These are phyloP conservation scores for Albula goreensis DNA, from an alignment of 2,113 vertebrate species.

Conservation along the genomic window DNA sequence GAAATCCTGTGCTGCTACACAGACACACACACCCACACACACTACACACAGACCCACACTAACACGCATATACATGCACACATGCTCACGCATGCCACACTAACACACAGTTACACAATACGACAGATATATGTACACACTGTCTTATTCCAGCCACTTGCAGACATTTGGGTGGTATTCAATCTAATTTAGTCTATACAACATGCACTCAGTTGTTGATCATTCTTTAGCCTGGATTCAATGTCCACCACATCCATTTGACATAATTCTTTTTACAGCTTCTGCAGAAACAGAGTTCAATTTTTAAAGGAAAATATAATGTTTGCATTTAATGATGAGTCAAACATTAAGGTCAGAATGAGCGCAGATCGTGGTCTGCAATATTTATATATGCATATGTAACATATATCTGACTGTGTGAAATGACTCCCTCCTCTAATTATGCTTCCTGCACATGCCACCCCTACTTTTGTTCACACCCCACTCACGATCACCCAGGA, in stretches of 20 bases:
- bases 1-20: neutral
- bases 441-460: neutral
- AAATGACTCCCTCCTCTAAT: neutral
- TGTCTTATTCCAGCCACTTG: neutral
- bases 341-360: neutral
- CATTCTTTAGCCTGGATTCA: neutral
- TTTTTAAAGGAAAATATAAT: too few relatives aligned
- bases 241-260: neutral
- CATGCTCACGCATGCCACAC: neutral
- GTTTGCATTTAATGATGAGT: neutral
- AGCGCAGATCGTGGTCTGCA: too few relatives aligned
- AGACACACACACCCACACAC: neutral
- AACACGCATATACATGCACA: neutral
- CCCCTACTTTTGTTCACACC: neutral
- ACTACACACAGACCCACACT: neutral
- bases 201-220: neutral
- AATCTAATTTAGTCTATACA: neutral
- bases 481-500: neutral
- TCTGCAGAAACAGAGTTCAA: too few relatives aligned
- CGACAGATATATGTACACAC: neutral
- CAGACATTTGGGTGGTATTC: neutral
- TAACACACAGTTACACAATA: neutral
- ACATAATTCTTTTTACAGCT: neutral
- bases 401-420: too few relatives aligned
- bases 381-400: too few relatives aligned